Conservation (phyloP, 2,113 vertebrate species). For the Apeltes quadracus region DNA sequence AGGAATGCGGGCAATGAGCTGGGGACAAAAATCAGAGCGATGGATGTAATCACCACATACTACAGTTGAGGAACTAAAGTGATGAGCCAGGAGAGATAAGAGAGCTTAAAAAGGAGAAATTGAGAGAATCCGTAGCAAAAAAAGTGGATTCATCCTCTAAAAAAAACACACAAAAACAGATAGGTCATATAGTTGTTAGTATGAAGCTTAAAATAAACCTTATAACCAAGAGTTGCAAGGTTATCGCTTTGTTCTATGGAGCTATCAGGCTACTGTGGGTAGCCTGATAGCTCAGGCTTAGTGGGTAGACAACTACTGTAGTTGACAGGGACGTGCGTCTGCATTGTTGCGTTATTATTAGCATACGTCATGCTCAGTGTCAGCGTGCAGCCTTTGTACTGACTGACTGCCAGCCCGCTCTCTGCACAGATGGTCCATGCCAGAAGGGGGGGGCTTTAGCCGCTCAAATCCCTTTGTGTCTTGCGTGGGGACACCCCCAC, state of each 20-base stretch:
- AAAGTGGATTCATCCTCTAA: background rate
- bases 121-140: background rate
- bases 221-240: background rate
- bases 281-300: too few species aligned
- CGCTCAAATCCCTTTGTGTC: constrained; percentile 45
- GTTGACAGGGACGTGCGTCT: background rate
- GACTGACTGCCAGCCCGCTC: constrained; percentile 21
- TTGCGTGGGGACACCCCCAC: constrained; percentile 15
- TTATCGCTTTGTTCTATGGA: background rate
- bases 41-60: constrained; percentile 14
- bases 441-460: constrained; percentile 38
- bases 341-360: constrained; percentile 22
- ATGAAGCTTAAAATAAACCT: background rate
- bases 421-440: constrained; percentile 58
- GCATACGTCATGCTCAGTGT: constrained; percentile 23
- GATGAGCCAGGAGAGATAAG: constrained; percentile 7
- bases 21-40: constrained; percentile 28
- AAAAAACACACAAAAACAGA: background rate
- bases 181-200: background rate
- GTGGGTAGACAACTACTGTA: too few species aligned
- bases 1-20: constrained; percentile 3
- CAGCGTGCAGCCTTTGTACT: constrained; percentile 33
- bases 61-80: constrained; percentile 4
- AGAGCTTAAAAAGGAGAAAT: background rate
- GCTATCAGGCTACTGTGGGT: constrained; percentile 3